Conservation (phyloP, 2,797 vertebrate species). For the Molossus molossus region DNA sequence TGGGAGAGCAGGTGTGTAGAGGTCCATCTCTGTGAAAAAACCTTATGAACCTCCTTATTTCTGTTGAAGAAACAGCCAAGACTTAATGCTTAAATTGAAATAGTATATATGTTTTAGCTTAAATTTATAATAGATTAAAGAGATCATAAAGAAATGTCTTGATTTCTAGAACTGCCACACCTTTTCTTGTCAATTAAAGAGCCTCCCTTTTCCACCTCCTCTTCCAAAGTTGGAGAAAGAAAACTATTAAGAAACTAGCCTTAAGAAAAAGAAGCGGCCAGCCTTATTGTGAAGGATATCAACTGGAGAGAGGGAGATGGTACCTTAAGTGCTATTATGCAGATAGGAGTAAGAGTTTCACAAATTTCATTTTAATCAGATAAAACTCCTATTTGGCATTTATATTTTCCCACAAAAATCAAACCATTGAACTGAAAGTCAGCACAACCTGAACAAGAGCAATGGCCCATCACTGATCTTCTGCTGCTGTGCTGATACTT, state of each 20-base stretch:
- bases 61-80: background rate
- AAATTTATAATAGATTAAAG: slow-evolving; percentile 19
- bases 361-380: background rate
- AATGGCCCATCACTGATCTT: background rate
- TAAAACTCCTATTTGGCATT: background rate
- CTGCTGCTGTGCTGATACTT: background rate
- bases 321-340: background rate
- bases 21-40: background rate
- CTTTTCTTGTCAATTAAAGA: slow-evolving; percentile 14
- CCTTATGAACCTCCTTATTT: background rate
- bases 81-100: background rate
- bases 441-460: background rate
- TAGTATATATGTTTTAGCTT: background rate
- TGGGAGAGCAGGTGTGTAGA: background rate
- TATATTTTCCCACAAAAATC: slow-evolving; percentile 2
- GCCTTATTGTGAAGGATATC: background rate
- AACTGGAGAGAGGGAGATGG: rapidly evolving
- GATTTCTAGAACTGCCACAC: background rate
- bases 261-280: background rate
- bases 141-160: background rate
- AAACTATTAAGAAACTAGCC: background rate
- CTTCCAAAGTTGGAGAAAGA: background rate
- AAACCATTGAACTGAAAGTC: slow-evolving; percentile 45
- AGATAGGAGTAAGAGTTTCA: background rate
- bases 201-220: background rate